phyloP scores from a whole-genome alignment of 2,113 vertebrate genomes.

The Rissa tridactyla region DNA sequence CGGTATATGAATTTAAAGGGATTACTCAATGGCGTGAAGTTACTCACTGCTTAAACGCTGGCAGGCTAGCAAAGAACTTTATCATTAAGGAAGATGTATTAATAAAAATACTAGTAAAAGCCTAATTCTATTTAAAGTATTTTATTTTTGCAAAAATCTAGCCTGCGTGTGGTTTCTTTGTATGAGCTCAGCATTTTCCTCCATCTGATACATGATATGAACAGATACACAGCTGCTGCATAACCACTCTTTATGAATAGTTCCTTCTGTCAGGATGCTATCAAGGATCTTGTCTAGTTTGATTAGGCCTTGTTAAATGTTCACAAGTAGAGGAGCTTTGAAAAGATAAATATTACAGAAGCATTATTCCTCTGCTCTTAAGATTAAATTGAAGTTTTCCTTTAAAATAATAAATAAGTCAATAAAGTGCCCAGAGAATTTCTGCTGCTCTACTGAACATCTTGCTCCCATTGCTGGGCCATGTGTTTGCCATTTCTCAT shows the following conservation, averaged over 20 bases:
- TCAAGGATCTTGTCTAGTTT: slow-evolving; percentile 20
- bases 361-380: neutral
- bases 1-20: neutral
- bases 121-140: neutral
- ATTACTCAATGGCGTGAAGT: neutral
- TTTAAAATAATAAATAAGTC: neutral
- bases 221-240: slow-evolving; percentile 11
- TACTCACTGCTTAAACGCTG: neutral
- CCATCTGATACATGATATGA: neutral
- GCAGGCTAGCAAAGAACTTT: neutral
- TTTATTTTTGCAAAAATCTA: neutral
- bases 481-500: neutral
- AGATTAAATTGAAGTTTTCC: neutral
- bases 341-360: neutral
- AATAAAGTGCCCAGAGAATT: neutral
- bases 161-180: neutral
- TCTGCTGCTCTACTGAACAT: neutral
- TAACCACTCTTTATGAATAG: neutral
- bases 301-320: slow-evolving; percentile 18
- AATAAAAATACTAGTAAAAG: neutral
- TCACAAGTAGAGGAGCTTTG: neutral
- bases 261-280: neutral
- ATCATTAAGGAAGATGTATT: neutral
- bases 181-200: slow-evolving; percentile 12
- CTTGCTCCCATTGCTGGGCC: neutral